Evolutionary conservation across 2,113 vertebrate species (phyloP).

Genomic region (Blennius ocellaris): DNA sequence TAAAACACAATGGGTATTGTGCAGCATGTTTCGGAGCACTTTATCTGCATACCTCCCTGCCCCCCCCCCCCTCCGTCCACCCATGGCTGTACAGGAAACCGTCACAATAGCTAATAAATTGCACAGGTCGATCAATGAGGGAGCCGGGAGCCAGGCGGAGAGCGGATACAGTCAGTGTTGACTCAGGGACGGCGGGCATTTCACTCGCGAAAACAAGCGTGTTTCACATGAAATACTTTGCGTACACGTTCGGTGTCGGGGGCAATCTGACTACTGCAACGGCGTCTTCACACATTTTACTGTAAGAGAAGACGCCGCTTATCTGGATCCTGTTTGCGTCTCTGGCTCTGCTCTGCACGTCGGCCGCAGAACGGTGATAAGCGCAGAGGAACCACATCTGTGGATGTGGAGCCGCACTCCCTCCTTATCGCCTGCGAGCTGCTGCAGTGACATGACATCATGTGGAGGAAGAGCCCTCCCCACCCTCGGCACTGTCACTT

Average conservation of each 20-base stretch:
- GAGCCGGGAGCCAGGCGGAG: slow-evolving; percentile 32
- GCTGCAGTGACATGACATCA: slow-evolving; percentile 77
- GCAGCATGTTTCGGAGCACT: slow-evolving; percentile 62
- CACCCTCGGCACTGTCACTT: slow-evolving; percentile 38
- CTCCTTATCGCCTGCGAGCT: slow-evolving; percentile 76
- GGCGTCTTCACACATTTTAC: neutral
- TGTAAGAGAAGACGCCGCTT: slow-evolving; percentile 6
- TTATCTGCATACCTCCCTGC: slow-evolving; percentile 79
- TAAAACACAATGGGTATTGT: slow-evolving; percentile 87
- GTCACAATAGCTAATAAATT: slow-evolving; percentile 87
- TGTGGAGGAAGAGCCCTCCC: slow-evolving; percentile 41
- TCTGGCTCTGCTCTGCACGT: slow-evolving; percentile 30
- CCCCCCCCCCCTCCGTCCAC: slow-evolving; percentile 78
- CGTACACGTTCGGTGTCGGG: neutral
- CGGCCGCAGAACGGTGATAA: slow-evolving; percentile 50
- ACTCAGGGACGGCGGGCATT: slow-evolving; percentile 50
- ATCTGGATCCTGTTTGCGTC: slow-evolving; percentile 3
- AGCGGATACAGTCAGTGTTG: slow-evolving; percentile 65
- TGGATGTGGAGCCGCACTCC: slow-evolving; percentile 60
- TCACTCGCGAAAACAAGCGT: slow-evolving; percentile 44
- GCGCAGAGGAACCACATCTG: slow-evolving; percentile 45
- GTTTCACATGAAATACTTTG: slow-evolving; percentile 3
- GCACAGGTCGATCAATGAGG: slow-evolving; percentile 71
- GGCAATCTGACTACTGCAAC: slow-evolving; percentile 15
- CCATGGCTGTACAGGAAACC: slow-evolving; percentile 80